Evolutionary conservation across 2,797 vertebrate genomes (phyloP), one percentile per base, ranked within the genome.

Genomic region (Melanotaenia pygmaea): DNA sequence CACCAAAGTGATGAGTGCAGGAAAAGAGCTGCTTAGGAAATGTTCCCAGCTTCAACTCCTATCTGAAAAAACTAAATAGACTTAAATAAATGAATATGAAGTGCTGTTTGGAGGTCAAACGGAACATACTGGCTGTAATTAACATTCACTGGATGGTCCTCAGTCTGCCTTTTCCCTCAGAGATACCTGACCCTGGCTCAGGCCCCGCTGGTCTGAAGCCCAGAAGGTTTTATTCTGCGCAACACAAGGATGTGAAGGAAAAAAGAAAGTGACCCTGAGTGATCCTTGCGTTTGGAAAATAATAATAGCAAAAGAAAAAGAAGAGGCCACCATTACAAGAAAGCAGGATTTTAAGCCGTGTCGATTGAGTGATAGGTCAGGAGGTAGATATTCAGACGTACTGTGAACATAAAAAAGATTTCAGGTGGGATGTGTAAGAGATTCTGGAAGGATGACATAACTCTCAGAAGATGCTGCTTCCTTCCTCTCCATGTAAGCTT

Each of bases 151-250:
- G 73, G 71, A 72, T 26, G 64, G 74, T 72, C 59, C 79, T 64
- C 51, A 56, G 66, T 81, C 74, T 69, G 82, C 65, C 67, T 64
- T 54, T 77, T 70, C 79, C 91, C 86, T 82, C 83, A 70, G 89
- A 89, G 86, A 85, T 67, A 68, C 64, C 81, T 90, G 91, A 93
- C 92, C 91, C 91, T 93, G 92, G 89, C 73, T 87, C 76, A 78
- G 78, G 82, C 87, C 89, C 83, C 73, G 58, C 72, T 69, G 86
- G 82, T 79, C 74, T 70, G 63, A 72, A 62, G 78, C 79, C 67
- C 72, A 87, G 77, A 89, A 86, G 88, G 88, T 85, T 76, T 84
- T 80, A 83, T 89, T 89, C 72, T 82, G 79, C 80, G 80, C 70
- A 85, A 79, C 54, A 74, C 84, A 87, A 78, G 76, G 73, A 77